Evolutionary conservation across 2,113 vertebrate species (phyloP), one percentile per base, ranked within the genome.

Genomic region (Daphoenositta chrysoptera): DNA sequence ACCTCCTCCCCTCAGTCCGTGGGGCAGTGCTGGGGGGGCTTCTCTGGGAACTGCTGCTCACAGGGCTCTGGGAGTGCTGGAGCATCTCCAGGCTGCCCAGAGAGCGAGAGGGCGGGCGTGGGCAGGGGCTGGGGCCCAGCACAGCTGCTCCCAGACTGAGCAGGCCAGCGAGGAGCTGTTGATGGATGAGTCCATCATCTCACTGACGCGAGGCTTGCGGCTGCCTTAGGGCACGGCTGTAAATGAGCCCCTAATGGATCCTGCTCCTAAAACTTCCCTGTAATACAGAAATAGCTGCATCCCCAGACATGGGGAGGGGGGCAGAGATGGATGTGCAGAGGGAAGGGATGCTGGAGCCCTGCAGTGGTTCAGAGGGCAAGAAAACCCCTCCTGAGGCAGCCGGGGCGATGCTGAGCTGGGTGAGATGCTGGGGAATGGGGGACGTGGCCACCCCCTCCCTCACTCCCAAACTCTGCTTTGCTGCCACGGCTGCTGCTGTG

Each of bases 211-310:
- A 94, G 93, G 69, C 65, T 89, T 94, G 89, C 1, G 4, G 64
- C 93, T 87, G 95, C 96, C 94, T 93, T 27, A 92, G 95, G 95
- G 88, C 90, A 95, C 1, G 28, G 92, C 92, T 92, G 92, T 80
- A 96, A 96, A 96, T 94, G 94, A 96, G 88, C 79, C 94, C 93
- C 95, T 96, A 94, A 95, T 96, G 96, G 93, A 92, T 97, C 93
- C 90, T 84, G 83, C 85, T 95, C 83, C 90, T 94, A 75, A 95
- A 93, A 68, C 93, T 78, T 78, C 83, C 72, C 56, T 79, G 93
- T 96, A 71, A 83, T 53, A 75, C 92, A 88, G 88, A 95, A 96
- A 96, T 83, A 95, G 85, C 93, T 93, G 93, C 69, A 54, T 95
- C 56, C 76, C 51, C 35, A 54, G 51, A 80, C 76, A 10, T 15